phyloP scores from a whole-genome alignment of 2,797 vertebrate species.

The Borostomias antarcticus region DNA sequence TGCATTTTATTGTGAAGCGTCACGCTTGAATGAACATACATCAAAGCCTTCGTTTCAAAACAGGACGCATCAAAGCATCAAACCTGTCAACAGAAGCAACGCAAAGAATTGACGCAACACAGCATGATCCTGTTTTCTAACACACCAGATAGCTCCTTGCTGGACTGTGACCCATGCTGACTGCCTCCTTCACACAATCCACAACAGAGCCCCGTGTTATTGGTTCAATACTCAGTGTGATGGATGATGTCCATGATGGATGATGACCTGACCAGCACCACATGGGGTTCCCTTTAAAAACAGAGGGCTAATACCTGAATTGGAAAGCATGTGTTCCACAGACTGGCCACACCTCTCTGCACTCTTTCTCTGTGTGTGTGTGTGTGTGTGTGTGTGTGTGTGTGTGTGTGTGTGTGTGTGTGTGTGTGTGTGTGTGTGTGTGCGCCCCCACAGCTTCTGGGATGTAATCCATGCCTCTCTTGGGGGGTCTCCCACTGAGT shows the following conservation, averaged over 20 bases:
- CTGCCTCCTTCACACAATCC: background rate
- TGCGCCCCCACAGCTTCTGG: slow-evolving; percentile 23
- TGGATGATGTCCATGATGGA: too few relatives aligned
- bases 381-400: too few relatives aligned
- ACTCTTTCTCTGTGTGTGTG: too few relatives aligned
- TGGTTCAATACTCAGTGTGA: background rate
- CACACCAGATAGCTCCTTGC: background rate
- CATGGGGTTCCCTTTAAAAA: too few relatives aligned
- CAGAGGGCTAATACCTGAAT: background rate
- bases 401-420: too few relatives aligned
- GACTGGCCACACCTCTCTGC: background rate
- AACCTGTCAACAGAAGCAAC: background rate
- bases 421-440: too few relatives aligned
- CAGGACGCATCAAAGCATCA: background rate
- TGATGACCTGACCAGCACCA: too few relatives aligned
- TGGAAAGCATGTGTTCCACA: background rate
- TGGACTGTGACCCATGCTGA: background rate
- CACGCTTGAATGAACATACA: background rate
- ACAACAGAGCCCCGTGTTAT: background rate
- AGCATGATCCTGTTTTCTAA: background rate
- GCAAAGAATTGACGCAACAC: background rate
- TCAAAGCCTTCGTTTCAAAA: background rate
- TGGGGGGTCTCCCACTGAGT: slow-evolving; percentile 50
- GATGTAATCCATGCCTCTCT: slow-evolving; percentile 64
- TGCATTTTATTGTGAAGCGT: background rate